Percentiles rank a stretch among this genome's conserved stretches.
Conservation (phyloP, 2,113 vertebrate genomes). For the Rhegmatorhina hoffmannsi region DNA sequence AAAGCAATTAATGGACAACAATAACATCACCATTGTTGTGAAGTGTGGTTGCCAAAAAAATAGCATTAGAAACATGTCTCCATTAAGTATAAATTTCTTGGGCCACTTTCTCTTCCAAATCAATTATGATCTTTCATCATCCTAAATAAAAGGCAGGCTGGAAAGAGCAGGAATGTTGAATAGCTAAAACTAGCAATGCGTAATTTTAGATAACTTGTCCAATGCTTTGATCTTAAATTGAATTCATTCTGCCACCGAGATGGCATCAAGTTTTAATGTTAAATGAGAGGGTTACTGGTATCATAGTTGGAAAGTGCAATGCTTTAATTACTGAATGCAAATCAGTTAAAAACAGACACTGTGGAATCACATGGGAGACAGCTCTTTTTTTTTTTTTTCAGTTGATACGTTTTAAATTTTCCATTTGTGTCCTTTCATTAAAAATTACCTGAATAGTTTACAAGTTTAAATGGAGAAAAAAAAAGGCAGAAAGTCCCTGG, state of each 20-base stretch:
- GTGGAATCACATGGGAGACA: background rate
- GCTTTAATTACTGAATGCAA: background rate
- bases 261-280: constrained; percentile 42
- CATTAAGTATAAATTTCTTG: background rate
- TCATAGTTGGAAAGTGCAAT: background rate
- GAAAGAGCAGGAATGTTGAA: background rate
- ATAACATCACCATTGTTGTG: background rate
- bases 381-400: background rate
- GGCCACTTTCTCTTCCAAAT: background rate
- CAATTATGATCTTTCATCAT: constrained; percentile 1
- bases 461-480: background rate
- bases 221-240: constrained; percentile 61
- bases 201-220: constrained; percentile 46
- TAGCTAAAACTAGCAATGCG: background rate
- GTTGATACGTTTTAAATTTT: background rate
- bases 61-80: background rate
- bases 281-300: constrained; percentile 6
- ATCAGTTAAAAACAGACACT: background rate
- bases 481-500: background rate
- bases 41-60: background rate
- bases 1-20: background rate
- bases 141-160: background rate
- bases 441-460: background rate
- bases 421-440: background rate
- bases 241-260: constrained; percentile 27